These are phyloP conservation scores for Cyanoderma ruficeps DNA, from an alignment of 2,113 vertebrate species.

Conservation along the genomic window DNA sequence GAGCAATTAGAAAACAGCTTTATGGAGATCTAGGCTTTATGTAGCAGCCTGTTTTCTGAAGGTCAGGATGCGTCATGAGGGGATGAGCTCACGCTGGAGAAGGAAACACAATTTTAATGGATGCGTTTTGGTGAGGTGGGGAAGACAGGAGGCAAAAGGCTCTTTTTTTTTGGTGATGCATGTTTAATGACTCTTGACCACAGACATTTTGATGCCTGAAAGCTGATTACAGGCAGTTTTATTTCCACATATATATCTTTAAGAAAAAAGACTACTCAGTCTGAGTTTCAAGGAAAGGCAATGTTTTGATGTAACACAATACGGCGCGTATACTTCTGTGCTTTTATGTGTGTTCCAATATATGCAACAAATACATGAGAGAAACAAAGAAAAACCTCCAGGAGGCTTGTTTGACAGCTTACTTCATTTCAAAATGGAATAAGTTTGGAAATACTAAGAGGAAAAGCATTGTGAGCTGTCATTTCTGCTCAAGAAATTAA, in stretches of 20 bases:
- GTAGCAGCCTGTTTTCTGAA: not conserved
- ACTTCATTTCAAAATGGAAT: not conserved
- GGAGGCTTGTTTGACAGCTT: not conserved
- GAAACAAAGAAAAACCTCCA: not conserved
- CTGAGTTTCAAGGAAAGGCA: not conserved
- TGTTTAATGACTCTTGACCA: slow-evolving; percentile 41
- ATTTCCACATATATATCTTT: no score
- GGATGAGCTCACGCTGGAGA: not conserved
- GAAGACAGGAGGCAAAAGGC: not conserved
- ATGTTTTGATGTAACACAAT: not conserved
- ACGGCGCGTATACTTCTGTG: not conserved
- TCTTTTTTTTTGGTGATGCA: not conserved
- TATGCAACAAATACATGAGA: not conserved
- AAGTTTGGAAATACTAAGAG: not conserved
- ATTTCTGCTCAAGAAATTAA: not conserved
- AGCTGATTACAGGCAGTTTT: not conserved
- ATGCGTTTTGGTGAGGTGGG: not conserved
- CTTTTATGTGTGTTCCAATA: not conserved
- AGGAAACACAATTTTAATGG: not conserved
- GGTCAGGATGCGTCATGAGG: not conserved
- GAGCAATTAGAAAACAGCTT: slow-evolving; percentile 27
- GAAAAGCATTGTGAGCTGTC: not conserved
- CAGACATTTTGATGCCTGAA: not conserved
- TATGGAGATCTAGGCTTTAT: not conserved
- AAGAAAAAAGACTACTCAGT: not conserved